These are phyloP conservation scores for Hystrix cristata DNA, from an alignment of 2,113 vertebrate genomes.

Conservation along the genomic window DNA sequence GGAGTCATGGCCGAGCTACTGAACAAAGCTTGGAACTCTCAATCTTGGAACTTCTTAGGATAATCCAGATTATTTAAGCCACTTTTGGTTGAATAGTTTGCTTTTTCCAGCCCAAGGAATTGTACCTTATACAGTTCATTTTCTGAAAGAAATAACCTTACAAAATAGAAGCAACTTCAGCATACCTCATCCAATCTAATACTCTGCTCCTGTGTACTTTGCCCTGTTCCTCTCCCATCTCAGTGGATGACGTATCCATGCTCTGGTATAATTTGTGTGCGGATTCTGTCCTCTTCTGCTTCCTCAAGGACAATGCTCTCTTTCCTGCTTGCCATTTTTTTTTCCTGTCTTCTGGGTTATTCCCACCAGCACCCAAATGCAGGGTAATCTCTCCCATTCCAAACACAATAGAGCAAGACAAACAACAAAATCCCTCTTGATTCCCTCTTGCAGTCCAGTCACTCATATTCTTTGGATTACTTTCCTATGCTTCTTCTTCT, in stretches of 20 bases:
- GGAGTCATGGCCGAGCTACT: background rate
- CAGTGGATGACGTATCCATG: background rate
- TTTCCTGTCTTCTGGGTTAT: background rate
- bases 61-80: background rate
- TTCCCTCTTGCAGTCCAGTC: background rate
- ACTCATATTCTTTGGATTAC: background rate
- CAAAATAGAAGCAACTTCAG: background rate
- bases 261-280: no score
- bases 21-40: background rate
- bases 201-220: background rate
- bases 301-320: background rate
- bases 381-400: background rate
- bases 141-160: background rate
- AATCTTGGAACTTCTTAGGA: background rate
- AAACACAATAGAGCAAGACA: background rate
- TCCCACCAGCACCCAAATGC: background rate
- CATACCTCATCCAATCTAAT: background rate
- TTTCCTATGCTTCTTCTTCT: background rate
- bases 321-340: background rate
- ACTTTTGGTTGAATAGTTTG: background rate
- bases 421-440: background rate
- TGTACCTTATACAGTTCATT: background rate
- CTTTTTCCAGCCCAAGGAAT: constrained; percentile 1
- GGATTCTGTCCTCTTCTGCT: background rate
- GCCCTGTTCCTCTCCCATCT: background rate